Conservation (phyloP, 2,797 vertebrate species). For the Carcharodon carcharias region DNA sequence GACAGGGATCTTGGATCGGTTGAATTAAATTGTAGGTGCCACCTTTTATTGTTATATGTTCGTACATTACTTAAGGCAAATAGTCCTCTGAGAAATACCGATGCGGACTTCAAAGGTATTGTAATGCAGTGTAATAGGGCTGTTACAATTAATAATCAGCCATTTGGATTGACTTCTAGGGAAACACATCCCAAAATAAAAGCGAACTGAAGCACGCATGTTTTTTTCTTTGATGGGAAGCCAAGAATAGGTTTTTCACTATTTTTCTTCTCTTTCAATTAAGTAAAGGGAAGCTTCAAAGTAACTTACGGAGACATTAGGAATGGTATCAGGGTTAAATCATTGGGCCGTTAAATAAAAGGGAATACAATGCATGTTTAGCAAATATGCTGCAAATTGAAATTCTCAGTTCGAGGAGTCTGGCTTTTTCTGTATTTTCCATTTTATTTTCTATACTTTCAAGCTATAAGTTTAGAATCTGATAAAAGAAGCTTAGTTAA, state of each 20-base stretch:
- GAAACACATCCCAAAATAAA: constrained; percentile 31
- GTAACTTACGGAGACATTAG: not conserved
- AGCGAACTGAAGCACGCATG: not conserved
- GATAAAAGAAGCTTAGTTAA: not conserved
- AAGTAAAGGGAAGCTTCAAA: constrained; percentile 3
- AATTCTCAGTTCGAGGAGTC: not conserved
- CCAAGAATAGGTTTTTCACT: not conserved
- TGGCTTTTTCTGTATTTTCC: not conserved
- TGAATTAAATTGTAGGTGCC: not conserved
- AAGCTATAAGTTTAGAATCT: not conserved
- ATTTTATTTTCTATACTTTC: not conserved
- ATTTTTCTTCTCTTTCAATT: constrained; percentile 12
- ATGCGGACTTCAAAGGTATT: constrained; percentile 20
- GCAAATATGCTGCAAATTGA: not conserved
- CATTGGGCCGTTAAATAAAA: not conserved
- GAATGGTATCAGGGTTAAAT: not conserved
- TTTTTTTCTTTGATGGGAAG: constrained; percentile 12
- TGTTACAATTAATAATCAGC: constrained; percentile 32
- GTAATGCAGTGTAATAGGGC: not conserved
- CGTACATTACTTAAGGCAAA: not conserved
- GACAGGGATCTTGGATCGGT: not conserved
- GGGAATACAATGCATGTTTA: not conserved
- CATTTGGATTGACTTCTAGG: constrained; percentile 37
- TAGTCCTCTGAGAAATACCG: not conserved
- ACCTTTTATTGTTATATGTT: not conserved